These are phyloP conservation scores for Calycopis cecrops DNA, from an alignment of 1,140 invertebrate species.

Conservation along the genomic window DNA sequence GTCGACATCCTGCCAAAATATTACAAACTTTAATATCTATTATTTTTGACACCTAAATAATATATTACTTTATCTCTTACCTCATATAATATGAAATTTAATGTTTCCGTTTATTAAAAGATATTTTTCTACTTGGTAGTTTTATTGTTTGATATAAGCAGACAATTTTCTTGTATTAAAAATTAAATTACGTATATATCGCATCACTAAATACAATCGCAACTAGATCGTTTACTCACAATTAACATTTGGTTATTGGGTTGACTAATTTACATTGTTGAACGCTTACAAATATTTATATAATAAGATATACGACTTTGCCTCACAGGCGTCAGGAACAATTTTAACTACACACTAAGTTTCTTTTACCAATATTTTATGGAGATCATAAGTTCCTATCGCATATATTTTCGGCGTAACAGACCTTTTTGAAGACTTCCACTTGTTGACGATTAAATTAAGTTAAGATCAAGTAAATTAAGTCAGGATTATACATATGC, in stretches of 20 bases:
- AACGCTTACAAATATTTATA: conserved; percentile 61
- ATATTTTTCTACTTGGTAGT: conserved; percentile 63
- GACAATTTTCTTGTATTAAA: conserved; percentile 69
- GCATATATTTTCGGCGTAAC: conserved; percentile 60
- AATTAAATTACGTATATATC: conserved; percentile 75
- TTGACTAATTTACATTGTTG: conserved; percentile 63
- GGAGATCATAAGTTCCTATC: conserved; percentile 63
- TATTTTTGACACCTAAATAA: neutral
- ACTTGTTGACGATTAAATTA: too few species aligned
- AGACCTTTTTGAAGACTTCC: neutral
- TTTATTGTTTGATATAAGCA: conserved; percentile 72
- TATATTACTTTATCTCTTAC: conserved; percentile 12
- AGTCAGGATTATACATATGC: too few species aligned
- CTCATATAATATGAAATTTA: conserved; percentile 1
- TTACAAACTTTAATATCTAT: neutral
- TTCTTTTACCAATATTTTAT: conserved; percentile 55
- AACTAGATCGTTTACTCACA: conserved; percentile 73
- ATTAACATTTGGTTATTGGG: conserved; percentile 72
- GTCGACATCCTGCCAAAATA: conserved; percentile 78
- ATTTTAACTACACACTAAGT: conserved; percentile 70
- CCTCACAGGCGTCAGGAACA: conserved; percentile 72
- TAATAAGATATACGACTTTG: conserved; percentile 64
- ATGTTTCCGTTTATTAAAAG: conserved; percentile 27
- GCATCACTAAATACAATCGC: conserved; percentile 72
- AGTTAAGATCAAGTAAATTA: too few species aligned